Conservation (phyloP, 1,140 invertebrate genomes). For the Solenopsis fugax region DNA sequence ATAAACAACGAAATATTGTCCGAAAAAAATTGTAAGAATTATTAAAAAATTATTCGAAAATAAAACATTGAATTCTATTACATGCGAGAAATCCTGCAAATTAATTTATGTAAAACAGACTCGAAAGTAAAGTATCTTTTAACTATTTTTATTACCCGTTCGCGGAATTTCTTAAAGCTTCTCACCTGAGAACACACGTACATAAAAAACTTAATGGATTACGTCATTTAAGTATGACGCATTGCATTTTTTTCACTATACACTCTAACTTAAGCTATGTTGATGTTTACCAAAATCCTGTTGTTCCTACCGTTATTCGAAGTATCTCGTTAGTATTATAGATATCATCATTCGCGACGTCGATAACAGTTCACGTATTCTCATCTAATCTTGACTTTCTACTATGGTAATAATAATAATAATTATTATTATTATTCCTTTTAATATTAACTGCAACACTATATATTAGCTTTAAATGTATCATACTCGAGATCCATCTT, state of each 20-base stretch:
- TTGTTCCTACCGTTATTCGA: conserved; percentile 75
- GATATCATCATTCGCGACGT: conserved; percentile 28
- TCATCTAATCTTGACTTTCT: conserved; percentile 18
- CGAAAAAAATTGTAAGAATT: too few species aligned
- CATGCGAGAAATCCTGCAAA: too few species aligned
- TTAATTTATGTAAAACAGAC: background rate
- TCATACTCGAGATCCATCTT: conserved; percentile 68
- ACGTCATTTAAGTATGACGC: conserved; percentile 18
- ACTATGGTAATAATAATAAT: conserved; percentile 58
- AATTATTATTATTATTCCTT: conserved; percentile 62
- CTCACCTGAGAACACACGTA: background rate
- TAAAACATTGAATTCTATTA: too few species aligned
- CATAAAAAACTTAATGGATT: conserved; percentile 16
- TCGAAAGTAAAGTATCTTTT: conserved; percentile 50
- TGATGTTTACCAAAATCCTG: conserved; percentile 65
- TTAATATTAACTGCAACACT: conserved; percentile 66
- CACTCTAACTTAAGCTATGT: conserved; percentile 60
- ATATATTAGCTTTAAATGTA: conserved; percentile 77
- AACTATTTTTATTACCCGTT: conserved; percentile 24
- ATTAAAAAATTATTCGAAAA: too few species aligned
- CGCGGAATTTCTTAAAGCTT: conserved; percentile 19
- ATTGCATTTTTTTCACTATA: conserved; percentile 56
- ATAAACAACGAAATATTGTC: too few species aligned
- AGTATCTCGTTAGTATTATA: conserved; percentile 55
- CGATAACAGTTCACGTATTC: conserved; percentile 34